These are phyloP conservation scores for Steatornis caripensis DNA, from an alignment of 2,113 vertebrate species.

Conservation along the genomic window DNA sequence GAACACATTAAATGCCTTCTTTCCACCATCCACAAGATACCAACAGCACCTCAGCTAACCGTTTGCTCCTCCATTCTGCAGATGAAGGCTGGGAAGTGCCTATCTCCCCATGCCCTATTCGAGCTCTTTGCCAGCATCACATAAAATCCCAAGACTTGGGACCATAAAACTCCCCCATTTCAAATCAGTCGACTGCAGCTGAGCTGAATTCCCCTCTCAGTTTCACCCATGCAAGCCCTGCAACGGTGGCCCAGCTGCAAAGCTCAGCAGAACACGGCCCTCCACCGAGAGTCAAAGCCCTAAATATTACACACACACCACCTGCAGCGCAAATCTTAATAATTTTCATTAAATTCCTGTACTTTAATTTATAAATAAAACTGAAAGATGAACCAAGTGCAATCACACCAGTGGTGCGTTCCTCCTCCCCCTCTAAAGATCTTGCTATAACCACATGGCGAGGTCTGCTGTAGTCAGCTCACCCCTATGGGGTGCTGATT, in stretches of 20 bases:
- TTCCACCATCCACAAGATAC: neutral
- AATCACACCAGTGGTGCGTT: neutral
- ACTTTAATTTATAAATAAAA: slow-evolving; percentile 7
- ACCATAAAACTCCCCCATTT: neutral
- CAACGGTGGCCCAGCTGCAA: neutral
- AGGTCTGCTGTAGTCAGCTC: neutral
- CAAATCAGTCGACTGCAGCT: neutral
- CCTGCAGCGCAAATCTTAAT: neutral
- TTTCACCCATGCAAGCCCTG: neutral
- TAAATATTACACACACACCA: neutral
- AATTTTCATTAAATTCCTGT: neutral
- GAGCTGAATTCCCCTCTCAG: neutral
- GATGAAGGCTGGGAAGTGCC: neutral
- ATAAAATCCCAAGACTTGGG: neutral
- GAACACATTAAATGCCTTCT: neutral
- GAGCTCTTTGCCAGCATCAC: neutral
- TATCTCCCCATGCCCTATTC: neutral
- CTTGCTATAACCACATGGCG: rapidly evolving
- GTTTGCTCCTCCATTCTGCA: neutral
- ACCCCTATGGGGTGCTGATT: slow-evolving; percentile 30
- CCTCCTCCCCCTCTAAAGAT: neutral
- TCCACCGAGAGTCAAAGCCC: neutral
- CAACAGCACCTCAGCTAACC: neutral
- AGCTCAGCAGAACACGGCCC: neutral
- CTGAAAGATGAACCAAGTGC: neutral